Evolutionary conservation across 2,113 vertebrate genomes (phyloP).

Genomic region (Ellobius talpinus): DNA sequence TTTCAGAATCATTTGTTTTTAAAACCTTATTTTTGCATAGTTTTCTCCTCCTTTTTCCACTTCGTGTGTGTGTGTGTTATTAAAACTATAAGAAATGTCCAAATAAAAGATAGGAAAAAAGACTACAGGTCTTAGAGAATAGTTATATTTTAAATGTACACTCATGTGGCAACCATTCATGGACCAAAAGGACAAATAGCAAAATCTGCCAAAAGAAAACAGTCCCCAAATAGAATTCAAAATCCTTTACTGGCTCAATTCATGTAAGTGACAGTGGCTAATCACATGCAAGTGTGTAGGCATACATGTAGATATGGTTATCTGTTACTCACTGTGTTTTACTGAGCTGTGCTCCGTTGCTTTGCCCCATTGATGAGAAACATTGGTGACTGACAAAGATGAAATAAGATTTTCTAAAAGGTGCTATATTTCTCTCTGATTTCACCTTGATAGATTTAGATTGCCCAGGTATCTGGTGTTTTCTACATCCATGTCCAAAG

Average conservation of each 20-base stretch:
- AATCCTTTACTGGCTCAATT: slow-evolving; percentile 11
- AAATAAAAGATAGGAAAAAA: not conserved
- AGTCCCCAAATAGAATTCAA: not conserved
- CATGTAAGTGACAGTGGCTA: not conserved
- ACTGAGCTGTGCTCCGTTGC: not conserved
- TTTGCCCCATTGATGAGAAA: not conserved
- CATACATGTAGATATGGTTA: not conserved
- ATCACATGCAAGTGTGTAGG: not conserved
- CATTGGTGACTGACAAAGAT: not conserved
- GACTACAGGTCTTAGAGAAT: not conserved
- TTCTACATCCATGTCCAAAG: not conserved
- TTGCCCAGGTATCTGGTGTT: not conserved
- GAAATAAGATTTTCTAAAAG: not conserved
- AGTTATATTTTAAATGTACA: slow-evolving; percentile 43
- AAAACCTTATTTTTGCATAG: slow-evolving; percentile 33
- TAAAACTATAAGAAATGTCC: not conserved
- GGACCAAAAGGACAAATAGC: not conserved
- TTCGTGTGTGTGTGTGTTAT: not conserved
- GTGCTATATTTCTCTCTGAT: not conserved
- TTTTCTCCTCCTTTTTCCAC: not conserved
- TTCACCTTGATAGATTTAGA: not conserved
- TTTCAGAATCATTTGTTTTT: slow-evolving; percentile 54
- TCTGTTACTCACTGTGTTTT: not conserved
- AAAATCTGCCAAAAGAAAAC: slow-evolving; percentile 32
- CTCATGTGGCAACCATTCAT: not conserved